Conservation (phyloP, 1,140 invertebrate genomes). For the Mactra quadrangularis region DNA sequence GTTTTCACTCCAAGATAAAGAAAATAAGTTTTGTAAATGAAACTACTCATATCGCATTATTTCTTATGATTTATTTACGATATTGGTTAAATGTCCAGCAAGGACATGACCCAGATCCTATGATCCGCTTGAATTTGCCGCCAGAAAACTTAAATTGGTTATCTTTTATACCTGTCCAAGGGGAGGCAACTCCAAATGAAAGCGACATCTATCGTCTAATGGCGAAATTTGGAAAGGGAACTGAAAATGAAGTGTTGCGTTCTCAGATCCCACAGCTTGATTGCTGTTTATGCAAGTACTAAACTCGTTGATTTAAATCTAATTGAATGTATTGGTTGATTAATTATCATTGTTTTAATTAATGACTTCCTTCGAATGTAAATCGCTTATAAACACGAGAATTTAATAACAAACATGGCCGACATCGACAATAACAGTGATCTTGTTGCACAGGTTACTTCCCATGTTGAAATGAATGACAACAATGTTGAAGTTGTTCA, state of each 20-base stretch:
- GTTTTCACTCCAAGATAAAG: too few species aligned
- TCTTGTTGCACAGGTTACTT: slow-evolving; percentile 67
- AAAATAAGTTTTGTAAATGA: too few species aligned
- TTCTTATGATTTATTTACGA: too few species aligned
- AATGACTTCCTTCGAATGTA: not conserved
- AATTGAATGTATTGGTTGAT: not conserved
- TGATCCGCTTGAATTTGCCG: slow-evolving; percentile 48
- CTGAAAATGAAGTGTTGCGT: slow-evolving; percentile 4
- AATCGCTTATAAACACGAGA: not conserved
- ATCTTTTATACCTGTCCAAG: not conserved
- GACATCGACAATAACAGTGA: slow-evolving; percentile 67
- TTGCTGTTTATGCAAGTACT: not conserved
- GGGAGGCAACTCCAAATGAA: not conserved
- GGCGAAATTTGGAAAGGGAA: slow-evolving; percentile 13
- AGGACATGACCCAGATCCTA: too few species aligned
- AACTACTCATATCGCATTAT: too few species aligned
- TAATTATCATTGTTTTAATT: not conserved
- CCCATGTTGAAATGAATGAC: slow-evolving; percentile 64
- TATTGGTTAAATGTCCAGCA: too few species aligned
- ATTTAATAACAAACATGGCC: slow-evolving; percentile 78
- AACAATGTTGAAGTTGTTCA: slow-evolving; percentile 56
- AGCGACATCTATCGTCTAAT: slow-evolving; percentile 39
- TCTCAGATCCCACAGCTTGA: not conserved
- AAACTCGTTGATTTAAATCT: not conserved
- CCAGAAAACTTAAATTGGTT: slow-evolving; percentile 9